A percentile compares a stretch with the other conserved stretches of the same genome.
phyloP scores from a whole-genome alignment of 2,797 vertebrate species.

The Sardinella longiceps region DNA sequence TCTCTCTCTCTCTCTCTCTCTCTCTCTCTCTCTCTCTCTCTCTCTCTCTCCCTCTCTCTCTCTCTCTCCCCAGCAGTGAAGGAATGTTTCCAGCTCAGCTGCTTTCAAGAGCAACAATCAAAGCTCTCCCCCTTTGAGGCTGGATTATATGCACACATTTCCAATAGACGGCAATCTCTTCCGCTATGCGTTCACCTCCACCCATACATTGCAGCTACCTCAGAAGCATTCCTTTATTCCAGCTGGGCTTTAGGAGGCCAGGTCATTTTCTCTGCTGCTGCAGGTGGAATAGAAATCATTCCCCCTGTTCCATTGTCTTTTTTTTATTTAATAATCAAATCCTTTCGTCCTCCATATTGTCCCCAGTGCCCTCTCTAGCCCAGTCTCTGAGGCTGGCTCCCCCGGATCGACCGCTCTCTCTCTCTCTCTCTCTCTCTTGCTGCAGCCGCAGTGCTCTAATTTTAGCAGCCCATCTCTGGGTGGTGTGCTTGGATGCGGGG shows the following conservation, averaged over 20 bases:
- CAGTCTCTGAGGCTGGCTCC: slow-evolving; percentile 17
- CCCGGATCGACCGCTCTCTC: slow-evolving; percentile 17
- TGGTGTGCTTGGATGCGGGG: slow-evolving; percentile 6
- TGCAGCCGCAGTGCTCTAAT: slow-evolving; percentile 38
- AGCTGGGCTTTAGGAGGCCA: background rate
- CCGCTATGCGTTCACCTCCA: background rate
- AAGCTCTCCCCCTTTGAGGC: background rate
- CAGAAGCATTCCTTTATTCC: background rate
- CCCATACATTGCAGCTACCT: background rate
- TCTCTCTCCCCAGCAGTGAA: background rate
- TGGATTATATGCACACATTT: background rate
- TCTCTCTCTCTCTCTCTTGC: no score
- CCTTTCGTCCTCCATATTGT: slow-evolving; percentile 11
- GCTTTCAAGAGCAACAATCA: background rate
- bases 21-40: background rate
- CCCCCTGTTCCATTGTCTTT: slow-evolving; percentile 2
- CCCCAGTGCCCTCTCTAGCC: slow-evolving; percentile 12
- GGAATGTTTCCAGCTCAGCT: background rate
- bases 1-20: background rate
- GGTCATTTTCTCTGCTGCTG: slow-evolving; percentile 9
- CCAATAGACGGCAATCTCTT: background rate
- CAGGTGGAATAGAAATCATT: slow-evolving; percentile 26
- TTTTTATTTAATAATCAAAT: slow-evolving; percentile 17
- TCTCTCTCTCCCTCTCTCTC: background rate
- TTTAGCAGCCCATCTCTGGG: slow-evolving; percentile 44